Base-by-base conservation (phyloP, 2,888 invertebrate species). In the Drosophila eohydei region DNA sequence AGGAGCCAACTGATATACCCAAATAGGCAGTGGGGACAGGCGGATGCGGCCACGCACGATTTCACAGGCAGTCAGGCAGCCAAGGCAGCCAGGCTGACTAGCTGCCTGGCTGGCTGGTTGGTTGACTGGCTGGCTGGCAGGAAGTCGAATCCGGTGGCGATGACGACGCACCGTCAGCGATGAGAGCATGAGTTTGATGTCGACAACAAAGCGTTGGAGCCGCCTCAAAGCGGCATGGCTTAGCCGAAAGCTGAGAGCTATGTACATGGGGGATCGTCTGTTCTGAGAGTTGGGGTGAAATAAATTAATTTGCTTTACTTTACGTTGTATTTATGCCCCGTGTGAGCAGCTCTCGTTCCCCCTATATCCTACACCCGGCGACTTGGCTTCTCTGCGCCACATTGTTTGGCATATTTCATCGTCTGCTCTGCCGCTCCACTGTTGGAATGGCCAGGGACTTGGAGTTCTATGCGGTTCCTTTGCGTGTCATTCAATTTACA, bases 251-350 rank as follows among this genome's bases (percentile, higher is more conserved):
- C 44, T 36, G 26, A 21, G 26, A 21, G 38, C 11, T 36, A 11
- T 9, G n/a, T 36, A 21, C 8, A 6, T 9, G 14, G 38, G 43
- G 62, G 12, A 34, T 52, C 44, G 8, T 14, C 41, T 6, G 36
- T 16, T 16, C 54, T n/a, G 0, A 28, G 73, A 16, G 40, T 36
- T 55, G 52, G 50, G 65, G 63, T 46, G 46, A 81, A 81, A 73
- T 78, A 78, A 81, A 78, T 70, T 78, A 78, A 81, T 81, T 78
- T 78, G 68, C 66, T 73, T 72, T 77, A 77, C 74, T 65, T 60
- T 55, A 58, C 61, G 50, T 58, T 58, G 34, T 64, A 57, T 68
- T 56, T 57, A 41, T 68, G 67, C 50, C 41, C 52, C 34, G 52
- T 34, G 54, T 52, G 60, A 52, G 51, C 8, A 43, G 50, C 48